Evolutionary conservation across 2,888 invertebrate species (phyloP), one percentile per base, ranked within the genome.

Genomic region (Corythucha ciliata): DNA sequence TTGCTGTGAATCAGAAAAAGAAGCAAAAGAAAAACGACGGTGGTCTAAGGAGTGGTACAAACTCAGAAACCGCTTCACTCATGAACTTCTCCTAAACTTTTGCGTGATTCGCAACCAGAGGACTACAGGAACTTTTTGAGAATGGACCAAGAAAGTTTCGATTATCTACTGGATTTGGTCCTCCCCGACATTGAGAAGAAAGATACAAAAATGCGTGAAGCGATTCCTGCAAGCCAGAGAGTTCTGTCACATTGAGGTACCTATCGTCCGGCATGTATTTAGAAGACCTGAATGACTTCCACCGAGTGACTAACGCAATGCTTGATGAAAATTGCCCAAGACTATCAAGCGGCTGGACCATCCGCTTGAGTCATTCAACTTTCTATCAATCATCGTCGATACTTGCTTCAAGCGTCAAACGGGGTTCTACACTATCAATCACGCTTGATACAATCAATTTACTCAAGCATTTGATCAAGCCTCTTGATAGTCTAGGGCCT

Each of bases 291-390:
- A 29, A 36, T 36, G 36, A 14, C 8, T 36, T 36, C 36, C 8
- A 14, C 8, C 8, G 8, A 14, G 36, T 10, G 7, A 20, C 14
- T 12, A 7, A 10, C 21, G 4, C 26, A 44, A 5, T 44, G 3
- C 26, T 26, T 44, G 44, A 27, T 10, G 27, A 10, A 27, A 29
- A 44, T 44, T 29, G 26, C 29, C 44, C 44, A 18, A 27, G 26
- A 44, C 44, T 44, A 44, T 44, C 16, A 29, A 44, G 29, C 44
- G 27, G 29, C 29, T 29, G 26, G 16, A 29, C 20, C 44, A 20
- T 12, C 22, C 21, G 40, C 44, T 44, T 44, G 44, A 44, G 44
- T 29, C 44, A 29, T 44, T 40, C 40, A 40, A 40, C 16, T 40
- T 40, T 21, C 22, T 40, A 20, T 40, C 40, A 40, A 40, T 40